Evolutionary conservation across 37 sponge, comb jelly and placozoan genomes (phyloP), one percentile per base, ranked within the genome.

Genomic region (Theonella swinhoei): DNA sequence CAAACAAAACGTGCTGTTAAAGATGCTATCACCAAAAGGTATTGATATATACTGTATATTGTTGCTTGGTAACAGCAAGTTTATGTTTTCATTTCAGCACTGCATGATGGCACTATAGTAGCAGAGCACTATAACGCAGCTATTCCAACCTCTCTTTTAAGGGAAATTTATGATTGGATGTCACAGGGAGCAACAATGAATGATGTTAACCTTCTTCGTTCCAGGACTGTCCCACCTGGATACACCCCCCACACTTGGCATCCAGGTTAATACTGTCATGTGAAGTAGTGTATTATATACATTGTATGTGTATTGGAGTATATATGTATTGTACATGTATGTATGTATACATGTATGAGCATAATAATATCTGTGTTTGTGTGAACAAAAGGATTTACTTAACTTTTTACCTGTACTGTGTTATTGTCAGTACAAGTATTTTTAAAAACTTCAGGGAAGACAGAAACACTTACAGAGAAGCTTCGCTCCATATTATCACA

Each of bases 211-310:
- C 74, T 61, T 3, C 70, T 85, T 25, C 39, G 78, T 11, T 42
- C 61, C 2, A 33, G 67, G 42, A 85, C 86, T 42, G 86, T 85
- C 26, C 86, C 86, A 36, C 23, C 28, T 67, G 86, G 86, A 43
- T 63, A 77, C 34, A 54, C 30, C 25, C 60, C 42, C n/a, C 69
- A 85, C 67, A 70, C 60, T 23, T 86, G 80, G 80, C 70, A 59
- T 23, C 1, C 11, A 34, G 80, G 79, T 72, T 32, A 11, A 20
- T 32, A 36, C 36, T 19, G 17, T 14, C 20, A 59, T 59, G 61
- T 14, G 61, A 59, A 22, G 61, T 20, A 59, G 61, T 59, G 14
- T 14, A 22, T 14, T 59, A 20, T 59, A 59, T 59, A 20, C 20
- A 20, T 14, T 59, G 61, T 59, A 20, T 59, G 20, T 59, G 20